A percentile compares a stretch with the other conserved stretches of the same genome.
These are phyloP conservation scores for Diachasma alloeum DNA, from an alignment of 1,140 invertebrate species.

Conservation along the genomic window DNA sequence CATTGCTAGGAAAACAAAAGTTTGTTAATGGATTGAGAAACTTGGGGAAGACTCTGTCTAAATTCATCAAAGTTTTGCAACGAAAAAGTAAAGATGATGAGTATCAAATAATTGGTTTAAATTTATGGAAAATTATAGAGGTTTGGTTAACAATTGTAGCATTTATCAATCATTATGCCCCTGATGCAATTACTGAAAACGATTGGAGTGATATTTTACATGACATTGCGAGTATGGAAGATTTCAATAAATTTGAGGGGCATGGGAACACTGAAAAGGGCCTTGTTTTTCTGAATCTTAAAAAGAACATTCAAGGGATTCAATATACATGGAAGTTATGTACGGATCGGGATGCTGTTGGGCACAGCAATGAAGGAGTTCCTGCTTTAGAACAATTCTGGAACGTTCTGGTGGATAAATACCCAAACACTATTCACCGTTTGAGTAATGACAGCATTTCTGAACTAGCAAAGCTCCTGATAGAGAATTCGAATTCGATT, in stretches of 20 bases:
- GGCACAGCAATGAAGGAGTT: background rate
- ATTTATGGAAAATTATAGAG: conserved; percentile 38
- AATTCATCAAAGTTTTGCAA: conserved; percentile 29
- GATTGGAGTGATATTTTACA: background rate
- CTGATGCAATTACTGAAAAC: conserved; percentile 24
- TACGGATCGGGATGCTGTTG: background rate
- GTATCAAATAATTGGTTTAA: conserved; percentile 8
- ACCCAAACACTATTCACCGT: background rate
- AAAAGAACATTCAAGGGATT: background rate
- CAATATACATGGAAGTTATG: background rate
- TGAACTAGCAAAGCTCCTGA: background rate
- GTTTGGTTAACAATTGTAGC: conserved; percentile 37
- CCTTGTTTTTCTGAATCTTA: background rate
- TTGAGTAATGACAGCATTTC: background rate
- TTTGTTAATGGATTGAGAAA: conserved; percentile 41
- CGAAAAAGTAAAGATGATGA: conserved; percentile 14
- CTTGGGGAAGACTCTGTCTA: conserved; percentile 37
- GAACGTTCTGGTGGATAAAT: background rate
- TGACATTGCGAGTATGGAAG: background rate
- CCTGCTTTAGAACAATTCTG: background rate
- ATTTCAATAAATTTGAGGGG: conserved; percentile 10
- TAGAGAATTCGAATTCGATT: background rate
- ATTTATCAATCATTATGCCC: conserved; percentile 38
- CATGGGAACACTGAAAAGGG: background rate
- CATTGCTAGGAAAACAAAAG: conserved; percentile 37